Conservation (phyloP, 2,797 vertebrate genomes). For the Pelodytes ibericus region DNA sequence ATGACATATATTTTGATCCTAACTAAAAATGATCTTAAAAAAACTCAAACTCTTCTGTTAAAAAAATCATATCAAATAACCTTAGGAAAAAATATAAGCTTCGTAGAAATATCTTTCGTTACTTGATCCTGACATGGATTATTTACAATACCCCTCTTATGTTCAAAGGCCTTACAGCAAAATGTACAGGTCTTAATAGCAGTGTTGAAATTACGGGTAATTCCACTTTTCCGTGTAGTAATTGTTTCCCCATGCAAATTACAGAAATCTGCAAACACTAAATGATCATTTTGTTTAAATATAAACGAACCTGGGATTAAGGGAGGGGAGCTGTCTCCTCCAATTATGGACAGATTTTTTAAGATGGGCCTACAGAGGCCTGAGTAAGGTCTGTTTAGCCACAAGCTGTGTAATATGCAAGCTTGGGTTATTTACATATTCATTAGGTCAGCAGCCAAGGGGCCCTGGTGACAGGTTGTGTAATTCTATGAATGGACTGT, state of each 20-base stretch:
- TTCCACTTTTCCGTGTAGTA: constrained; percentile 46
- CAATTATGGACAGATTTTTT: constrained; percentile 36
- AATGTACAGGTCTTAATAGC: neutral
- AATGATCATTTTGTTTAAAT: constrained; percentile 54
- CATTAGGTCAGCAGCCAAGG: constrained; percentile 33
- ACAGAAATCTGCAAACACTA: constrained; percentile 44
- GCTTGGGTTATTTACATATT: constrained; percentile 44
- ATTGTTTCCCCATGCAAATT: constrained; percentile 55
- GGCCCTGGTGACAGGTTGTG: constrained; percentile 28
- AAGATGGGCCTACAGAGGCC: constrained; percentile 43
- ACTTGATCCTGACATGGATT: constrained; percentile 18
- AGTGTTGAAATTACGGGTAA: constrained; percentile 41
- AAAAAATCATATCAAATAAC: neutral
- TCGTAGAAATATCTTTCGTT: constrained; percentile 12
- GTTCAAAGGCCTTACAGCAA: constrained; percentile 38
- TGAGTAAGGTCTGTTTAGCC: constrained; percentile 35
- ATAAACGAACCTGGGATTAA: constrained; percentile 47
- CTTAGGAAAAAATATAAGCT: neutral
- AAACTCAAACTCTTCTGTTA: no score
- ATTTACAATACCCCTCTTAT: constrained; percentile 16
- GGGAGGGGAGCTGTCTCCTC: constrained; percentile 49
- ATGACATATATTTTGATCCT: no score
- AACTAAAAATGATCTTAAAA: no score
- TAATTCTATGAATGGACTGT: constrained; percentile 37
- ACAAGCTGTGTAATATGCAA: constrained; percentile 31